Percentiles rank a stretch among this genome's conserved stretches.
Evolutionary conservation across 2,888 invertebrate genomes (phyloP).

Genomic region (Crossocerus cetratus): DNA sequence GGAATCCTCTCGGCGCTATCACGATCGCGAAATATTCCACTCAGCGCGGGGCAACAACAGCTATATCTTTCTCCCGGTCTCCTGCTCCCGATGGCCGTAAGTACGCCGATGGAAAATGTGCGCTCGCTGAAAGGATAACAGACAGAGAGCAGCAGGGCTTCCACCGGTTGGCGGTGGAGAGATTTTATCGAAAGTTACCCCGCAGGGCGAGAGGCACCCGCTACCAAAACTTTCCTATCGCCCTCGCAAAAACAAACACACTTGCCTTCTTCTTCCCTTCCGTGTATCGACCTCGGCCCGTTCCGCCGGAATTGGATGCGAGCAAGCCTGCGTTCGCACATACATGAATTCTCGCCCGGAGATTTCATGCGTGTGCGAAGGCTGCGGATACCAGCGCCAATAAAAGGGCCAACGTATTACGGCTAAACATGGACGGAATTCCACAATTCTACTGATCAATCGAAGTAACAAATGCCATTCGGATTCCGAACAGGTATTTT

Average conservation of each 20-base stretch:
- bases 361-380: conserved; percentile 2
- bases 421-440: too few species aligned
- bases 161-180: conserved; percentile 18
- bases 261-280: conserved; percentile 15
- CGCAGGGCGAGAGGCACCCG: conserved; percentile 23
- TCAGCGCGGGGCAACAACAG: too few species aligned
- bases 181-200: conserved; percentile 45
- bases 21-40: too few species aligned
- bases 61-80: too few species aligned
- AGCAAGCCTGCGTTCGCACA: conserved; percentile 22
- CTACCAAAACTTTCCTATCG: conserved; percentile 36
- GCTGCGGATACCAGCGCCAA: too few species aligned
- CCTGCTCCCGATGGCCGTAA: not conserved
- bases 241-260: conserved; percentile 37
- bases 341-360: conserved; percentile 29
- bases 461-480: too few species aligned
- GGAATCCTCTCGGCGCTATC: too few species aligned
- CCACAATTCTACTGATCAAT: too few species aligned
- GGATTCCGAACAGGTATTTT: too few species aligned
- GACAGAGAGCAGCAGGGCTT: conserved; percentile 32
- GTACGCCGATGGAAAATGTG: conserved; percentile 25
- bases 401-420: too few species aligned
- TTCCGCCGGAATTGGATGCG: conserved; percentile 28
- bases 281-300: conserved; percentile 2
- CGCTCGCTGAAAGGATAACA: conserved; percentile 33